These are phyloP conservation scores for Icerya purchasi DNA, from an alignment of 2,888 invertebrate species.

Conservation along the genomic window DNA sequence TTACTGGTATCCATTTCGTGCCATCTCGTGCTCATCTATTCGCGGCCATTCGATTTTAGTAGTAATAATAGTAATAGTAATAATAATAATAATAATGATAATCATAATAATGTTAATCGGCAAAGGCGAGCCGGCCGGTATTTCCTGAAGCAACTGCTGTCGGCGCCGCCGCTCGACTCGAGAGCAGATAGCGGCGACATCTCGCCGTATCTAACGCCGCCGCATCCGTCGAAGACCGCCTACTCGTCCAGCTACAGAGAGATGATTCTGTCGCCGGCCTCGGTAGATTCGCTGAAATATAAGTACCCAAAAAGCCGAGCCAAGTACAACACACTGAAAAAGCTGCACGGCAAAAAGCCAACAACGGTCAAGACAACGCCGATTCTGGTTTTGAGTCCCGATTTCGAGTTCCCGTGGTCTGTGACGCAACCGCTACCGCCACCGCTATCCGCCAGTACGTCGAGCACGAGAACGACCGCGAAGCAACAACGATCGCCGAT, in stretches of 20 bases:
- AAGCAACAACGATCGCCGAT: not conserved
- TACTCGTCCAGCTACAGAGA: conserved; percentile 1
- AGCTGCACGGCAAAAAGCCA: no score
- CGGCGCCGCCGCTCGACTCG: not conserved
- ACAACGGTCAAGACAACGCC: no score
- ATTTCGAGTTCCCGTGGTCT: conserved; percentile 13
- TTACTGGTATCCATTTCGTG: no score
- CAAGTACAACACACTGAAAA: no score
- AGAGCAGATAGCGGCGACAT: not conserved
- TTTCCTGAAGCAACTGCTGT: not conserved
- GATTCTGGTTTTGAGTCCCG: no score
- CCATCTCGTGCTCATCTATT: no score
- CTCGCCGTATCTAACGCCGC: not conserved
- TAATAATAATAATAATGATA: no score
- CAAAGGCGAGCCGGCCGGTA: not conserved
- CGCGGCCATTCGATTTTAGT: no score
- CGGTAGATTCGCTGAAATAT: no score
- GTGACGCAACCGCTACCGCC: conserved; percentile 7
- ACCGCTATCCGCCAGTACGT: conserved; percentile 3
- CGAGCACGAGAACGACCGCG: not conserved
- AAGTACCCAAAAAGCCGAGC: no score
- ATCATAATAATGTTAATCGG: no score
- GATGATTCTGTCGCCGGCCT: not conserved
- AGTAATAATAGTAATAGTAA: no score
- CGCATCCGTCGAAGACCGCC: not conserved